Evolutionary conservation across 2,888 invertebrate genomes (phyloP).

Genomic region (Agapetus fuscipes): DNA sequence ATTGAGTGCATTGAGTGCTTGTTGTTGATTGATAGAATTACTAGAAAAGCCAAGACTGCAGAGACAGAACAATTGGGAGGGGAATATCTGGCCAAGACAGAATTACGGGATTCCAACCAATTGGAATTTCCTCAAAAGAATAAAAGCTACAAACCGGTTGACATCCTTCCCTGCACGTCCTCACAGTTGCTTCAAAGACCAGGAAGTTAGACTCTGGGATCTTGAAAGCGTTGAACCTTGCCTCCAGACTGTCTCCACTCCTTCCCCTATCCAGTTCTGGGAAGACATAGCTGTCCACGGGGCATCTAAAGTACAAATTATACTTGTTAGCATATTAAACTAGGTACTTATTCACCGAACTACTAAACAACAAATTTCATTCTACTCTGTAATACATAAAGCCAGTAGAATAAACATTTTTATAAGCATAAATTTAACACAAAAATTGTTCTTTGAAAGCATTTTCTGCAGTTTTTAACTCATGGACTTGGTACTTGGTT

Average conservation of each 20-base stretch:
- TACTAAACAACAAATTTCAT: no score
- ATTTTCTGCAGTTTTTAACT: no score
- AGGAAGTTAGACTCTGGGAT: constrained; percentile 90
- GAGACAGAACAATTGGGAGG: no score
- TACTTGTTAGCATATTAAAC: background rate
- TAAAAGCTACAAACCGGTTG: constrained; percentile 61
- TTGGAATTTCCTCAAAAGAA: constrained; percentile 7
- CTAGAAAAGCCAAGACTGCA: no score
- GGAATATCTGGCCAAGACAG: background rate
- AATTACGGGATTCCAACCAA: constrained; percentile 2
- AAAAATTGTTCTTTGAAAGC: no score
- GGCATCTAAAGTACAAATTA: constrained; percentile 53
- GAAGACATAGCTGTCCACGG: constrained; percentile 85
- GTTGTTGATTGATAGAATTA: no score
- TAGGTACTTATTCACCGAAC: no score
- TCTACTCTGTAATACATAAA: no score
- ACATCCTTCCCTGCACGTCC: constrained; percentile 82
- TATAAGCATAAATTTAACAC: no score
- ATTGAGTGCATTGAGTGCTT: no score
- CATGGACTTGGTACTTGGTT: no score
- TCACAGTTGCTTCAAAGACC: constrained; percentile 85
- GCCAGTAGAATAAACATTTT: no score
- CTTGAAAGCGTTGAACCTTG: constrained; percentile 88
- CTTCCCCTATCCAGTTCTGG: constrained; percentile 81
- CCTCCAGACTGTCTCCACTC: constrained; percentile 79